These are phyloP conservation scores for Melanocharis versteri DNA, from an alignment of 2,113 vertebrate species.

Conservation along the genomic window DNA sequence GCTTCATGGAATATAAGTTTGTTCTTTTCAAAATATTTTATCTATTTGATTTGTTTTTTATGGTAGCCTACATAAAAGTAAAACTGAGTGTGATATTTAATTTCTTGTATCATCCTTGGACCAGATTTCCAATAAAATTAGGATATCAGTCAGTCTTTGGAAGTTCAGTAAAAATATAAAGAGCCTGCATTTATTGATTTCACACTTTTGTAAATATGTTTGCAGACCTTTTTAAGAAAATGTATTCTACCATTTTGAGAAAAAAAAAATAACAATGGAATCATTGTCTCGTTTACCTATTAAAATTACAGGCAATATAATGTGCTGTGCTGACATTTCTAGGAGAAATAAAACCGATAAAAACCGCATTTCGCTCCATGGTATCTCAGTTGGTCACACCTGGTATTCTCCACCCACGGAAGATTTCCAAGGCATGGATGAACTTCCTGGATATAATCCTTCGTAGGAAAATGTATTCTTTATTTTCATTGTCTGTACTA, in stretches of 20 bases:
- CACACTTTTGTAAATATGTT: constrained; percentile 64
- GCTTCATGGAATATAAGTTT: constrained; percentile 40
- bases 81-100: constrained; percentile 29
- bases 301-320: constrained; percentile 48
- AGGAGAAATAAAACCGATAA: constrained; percentile 59
- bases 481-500: not conserved
- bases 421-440: not conserved
- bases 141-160: constrained; percentile 22
- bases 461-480: not conserved
- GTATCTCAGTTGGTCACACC: constrained; percentile 34
- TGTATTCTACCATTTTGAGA: constrained; percentile 52
- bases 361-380: not conserved
- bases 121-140: constrained; percentile 46
- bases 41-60: not conserved
- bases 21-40: not conserved
- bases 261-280: constrained; percentile 11
- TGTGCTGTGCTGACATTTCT: constrained; percentile 61
- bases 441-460: not conserved
- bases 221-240: constrained; percentile 58
- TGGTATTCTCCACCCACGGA: not conserved
- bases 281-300: constrained; percentile 48
- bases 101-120: constrained; percentile 46
- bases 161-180: constrained; percentile 30
- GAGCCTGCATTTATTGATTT: constrained; percentile 41
- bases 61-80: not conserved